Conservation (phyloP, 1,140 invertebrate species). For the Phthorimaea operculella region DNA sequence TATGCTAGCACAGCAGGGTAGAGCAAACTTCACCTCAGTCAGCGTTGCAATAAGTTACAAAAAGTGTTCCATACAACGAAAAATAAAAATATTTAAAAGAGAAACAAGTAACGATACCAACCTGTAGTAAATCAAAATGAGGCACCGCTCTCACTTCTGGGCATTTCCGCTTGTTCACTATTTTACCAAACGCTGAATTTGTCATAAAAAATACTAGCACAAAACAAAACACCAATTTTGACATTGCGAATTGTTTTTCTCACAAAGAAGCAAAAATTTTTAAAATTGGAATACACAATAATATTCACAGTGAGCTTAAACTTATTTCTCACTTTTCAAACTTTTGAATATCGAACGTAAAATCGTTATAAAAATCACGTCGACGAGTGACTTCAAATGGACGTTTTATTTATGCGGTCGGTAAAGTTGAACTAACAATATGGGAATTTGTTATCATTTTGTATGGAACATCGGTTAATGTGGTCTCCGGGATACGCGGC, state of each 20-base stretch:
- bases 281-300: not conserved
- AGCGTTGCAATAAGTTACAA: too few species aligned
- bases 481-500: constrained; percentile 35
- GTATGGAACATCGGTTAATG: constrained; percentile 60
- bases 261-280: not conserved
- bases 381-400: not conserved
- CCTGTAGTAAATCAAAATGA: constrained; percentile 55
- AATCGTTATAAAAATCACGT: not conserved
- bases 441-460: constrained; percentile 58
- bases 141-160: constrained; percentile 58
- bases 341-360: not conserved
- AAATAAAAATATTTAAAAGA: too few species aligned
- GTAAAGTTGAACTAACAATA: constrained; percentile 51
- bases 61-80: too few species aligned
- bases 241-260: not conserved
- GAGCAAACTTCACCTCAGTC: too few species aligned
- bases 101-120: constrained; percentile 17
- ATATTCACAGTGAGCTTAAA: too few species aligned
- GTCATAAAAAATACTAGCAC: constrained; percentile 24
- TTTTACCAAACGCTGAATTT: constrained; percentile 26
- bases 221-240: constrained; percentile 11
- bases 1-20: too few species aligned
- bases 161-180: constrained; percentile 55
- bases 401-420: constrained; percentile 41
- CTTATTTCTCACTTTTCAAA: too few species aligned